Evolutionary conservation across 53 echinoderm and acorn worm genomes (phyloP), one percentile per base, ranked within the genome.

Genomic region (Arbacia lixula): DNA sequence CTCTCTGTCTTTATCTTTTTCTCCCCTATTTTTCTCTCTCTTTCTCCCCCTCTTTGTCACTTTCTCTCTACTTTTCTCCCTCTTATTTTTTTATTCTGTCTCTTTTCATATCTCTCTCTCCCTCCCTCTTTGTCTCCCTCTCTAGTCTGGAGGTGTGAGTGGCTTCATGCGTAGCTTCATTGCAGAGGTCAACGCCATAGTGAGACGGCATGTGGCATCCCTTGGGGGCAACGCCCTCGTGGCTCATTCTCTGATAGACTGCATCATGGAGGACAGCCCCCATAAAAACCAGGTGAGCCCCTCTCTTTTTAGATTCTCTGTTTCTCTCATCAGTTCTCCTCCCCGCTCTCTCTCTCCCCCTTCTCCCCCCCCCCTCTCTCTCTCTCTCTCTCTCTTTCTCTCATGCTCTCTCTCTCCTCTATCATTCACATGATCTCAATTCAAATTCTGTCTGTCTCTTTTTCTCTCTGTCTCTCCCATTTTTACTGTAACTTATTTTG

Each of bases 141-240:
- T 28, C 20, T 43, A 95, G 95, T 79, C 82, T 46, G 96, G 96
- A 12, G 96, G 96, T 36, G 89, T 96, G 42, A 93, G 93, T 54
- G 93, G 93, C 33, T 96, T 96, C 75, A 89, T 96, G 91, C 89
- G 93, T 58, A 89, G 89, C 58, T 96, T 93, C 82, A 82, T 91
- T 26, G 89, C 96, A 2, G 96, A 96, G 69, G 91, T 93, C 25
- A 91, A 96, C 43, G 96, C 96, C 52, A 96, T 96, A 43, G 86
- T 93, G 40, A 81, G 96, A 30, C 91, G 93, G 36, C 96, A 96
- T 73, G 96, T 96, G 3, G 74, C 89, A 17, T 89, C 93, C 8
- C 66, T 96, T 3, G 96, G 96, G 60, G 96, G 96, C 19, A 96
- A 96, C 66, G 93, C 91, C 8, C 49, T 96, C 2, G 89, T 96